A percentile compares a stretch with the other conserved stretches of the same genome.
These are phyloP conservation scores for Dryocosmus kuriphilus DNA, from an alignment of 2,888 invertebrate genomes.

Conservation along the genomic window DNA sequence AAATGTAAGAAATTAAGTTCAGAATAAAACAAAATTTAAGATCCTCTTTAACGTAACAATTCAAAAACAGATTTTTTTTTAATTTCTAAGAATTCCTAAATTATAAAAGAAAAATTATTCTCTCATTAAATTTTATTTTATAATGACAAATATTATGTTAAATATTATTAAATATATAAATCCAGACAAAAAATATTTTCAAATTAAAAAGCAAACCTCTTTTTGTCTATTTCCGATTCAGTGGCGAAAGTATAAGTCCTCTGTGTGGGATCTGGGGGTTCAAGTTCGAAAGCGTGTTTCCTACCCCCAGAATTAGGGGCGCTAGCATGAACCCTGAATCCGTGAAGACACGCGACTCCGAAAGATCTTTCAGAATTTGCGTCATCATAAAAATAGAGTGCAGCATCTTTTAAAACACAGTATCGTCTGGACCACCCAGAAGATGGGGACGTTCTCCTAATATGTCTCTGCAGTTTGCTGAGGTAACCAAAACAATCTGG, in stretches of 20 bases:
- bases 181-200: neutral
- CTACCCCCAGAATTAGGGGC: slow-evolving; percentile 87
- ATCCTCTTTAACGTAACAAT: no score
- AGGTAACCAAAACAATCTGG: slow-evolving; percentile 97
- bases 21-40: no score
- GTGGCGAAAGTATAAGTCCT: slow-evolving; percentile 95
- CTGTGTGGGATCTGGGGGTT: slow-evolving; percentile 92
- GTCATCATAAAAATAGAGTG: slow-evolving; percentile 95
- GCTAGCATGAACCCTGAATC: slow-evolving; percentile 93
- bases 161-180: no score
- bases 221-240: slow-evolving; percentile 96
- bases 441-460: slow-evolving; percentile 84
- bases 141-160: no score
- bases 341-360: slow-evolving; percentile 96
- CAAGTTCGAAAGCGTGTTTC: slow-evolving; percentile 94
- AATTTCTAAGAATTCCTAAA: no score
- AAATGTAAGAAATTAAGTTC: no score
- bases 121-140: no score
- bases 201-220: slow-evolving; percentile 82
- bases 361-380: slow-evolving; percentile 92
- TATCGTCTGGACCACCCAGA: slow-evolving; percentile 95
- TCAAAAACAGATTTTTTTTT: no score
- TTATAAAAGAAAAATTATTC: no score
- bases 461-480: slow-evolving; percentile 83
- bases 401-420: slow-evolving; percentile 96